Evolutionary conservation across 2,797 vertebrate species (phyloP).

Genomic region (Neolamprologus multifasciatus): DNA sequence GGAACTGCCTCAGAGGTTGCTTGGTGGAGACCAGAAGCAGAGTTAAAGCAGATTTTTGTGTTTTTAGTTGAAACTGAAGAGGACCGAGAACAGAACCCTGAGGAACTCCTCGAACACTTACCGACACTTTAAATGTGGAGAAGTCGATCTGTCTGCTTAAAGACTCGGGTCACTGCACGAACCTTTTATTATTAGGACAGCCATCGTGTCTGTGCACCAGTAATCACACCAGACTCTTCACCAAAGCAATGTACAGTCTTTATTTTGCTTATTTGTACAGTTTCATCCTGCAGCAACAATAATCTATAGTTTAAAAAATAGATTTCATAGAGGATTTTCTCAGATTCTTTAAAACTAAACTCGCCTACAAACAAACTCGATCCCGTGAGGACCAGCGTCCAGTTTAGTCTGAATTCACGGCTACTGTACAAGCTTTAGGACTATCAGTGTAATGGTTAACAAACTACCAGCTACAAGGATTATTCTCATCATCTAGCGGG

Average conservation of each 20-base stretch:
- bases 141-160: not conserved
- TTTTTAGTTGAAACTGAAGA: not conserved
- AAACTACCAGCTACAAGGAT: conserved; percentile 13
- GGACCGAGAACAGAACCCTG: not conserved
- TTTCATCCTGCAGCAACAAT: conserved; percentile 6
- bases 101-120: not conserved
- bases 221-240: not conserved
- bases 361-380: not conserved
- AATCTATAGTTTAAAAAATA: conserved; percentile 59
- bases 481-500: not conserved
- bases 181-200: not conserved
- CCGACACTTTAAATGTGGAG: not conserved
- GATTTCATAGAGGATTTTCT: conserved; percentile 14
- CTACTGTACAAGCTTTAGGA: conserved; percentile 3
- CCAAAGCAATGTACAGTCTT: conserved; percentile 56
- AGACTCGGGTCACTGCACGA: rapidly evolving
- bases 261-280: conserved; percentile 59
- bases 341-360: not conserved
- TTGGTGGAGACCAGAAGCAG: not conserved
- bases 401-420: not conserved
- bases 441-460: conserved; percentile 18
- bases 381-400: not conserved
- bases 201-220: not conserved
- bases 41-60: not conserved
- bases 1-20: not conserved